These are phyloP conservation scores for Tiliacea aurago DNA, from an alignment of 2,888 invertebrate species.

Conservation along the genomic window DNA sequence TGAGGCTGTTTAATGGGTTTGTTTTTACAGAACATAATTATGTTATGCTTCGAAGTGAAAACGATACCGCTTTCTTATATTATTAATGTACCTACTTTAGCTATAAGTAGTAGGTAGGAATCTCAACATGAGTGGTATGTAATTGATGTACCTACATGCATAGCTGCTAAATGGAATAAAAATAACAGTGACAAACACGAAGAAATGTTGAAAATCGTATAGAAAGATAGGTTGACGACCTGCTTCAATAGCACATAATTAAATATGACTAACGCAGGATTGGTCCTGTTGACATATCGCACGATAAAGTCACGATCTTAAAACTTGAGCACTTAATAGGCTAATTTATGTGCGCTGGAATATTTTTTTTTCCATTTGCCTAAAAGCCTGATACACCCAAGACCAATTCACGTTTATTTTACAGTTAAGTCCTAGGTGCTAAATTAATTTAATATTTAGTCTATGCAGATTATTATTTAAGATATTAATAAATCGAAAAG, in stretches of 20 bases:
- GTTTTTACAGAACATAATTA: too few species aligned
- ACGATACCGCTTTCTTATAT: too few species aligned
- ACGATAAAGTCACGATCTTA: neutral
- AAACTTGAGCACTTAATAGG: neutral
- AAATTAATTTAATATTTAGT: neutral
- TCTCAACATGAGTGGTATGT: too few species aligned
- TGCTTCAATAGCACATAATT: neutral
- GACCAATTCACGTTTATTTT: neutral
- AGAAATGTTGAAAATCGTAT: neutral
- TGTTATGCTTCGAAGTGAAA: too few species aligned
- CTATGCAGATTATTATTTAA: neutral
- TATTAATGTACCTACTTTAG: too few species aligned
- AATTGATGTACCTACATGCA: neutral
- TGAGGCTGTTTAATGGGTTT: neutral
- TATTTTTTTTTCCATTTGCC: neutral
- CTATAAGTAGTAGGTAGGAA: too few species aligned
- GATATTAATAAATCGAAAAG: neutral
- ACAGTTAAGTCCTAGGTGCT: neutral
- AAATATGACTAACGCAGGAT: constrained; percentile 10
- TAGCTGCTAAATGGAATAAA: neutral
- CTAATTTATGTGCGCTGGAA: constrained; percentile 4
- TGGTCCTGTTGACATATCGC: neutral
- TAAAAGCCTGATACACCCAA: constrained; percentile 19
- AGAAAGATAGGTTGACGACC: neutral
- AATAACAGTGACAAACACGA: neutral